Evolutionary conservation across 2,888 invertebrate species (phyloP).

Genomic region (Drosophila parthenogenetica): DNA sequence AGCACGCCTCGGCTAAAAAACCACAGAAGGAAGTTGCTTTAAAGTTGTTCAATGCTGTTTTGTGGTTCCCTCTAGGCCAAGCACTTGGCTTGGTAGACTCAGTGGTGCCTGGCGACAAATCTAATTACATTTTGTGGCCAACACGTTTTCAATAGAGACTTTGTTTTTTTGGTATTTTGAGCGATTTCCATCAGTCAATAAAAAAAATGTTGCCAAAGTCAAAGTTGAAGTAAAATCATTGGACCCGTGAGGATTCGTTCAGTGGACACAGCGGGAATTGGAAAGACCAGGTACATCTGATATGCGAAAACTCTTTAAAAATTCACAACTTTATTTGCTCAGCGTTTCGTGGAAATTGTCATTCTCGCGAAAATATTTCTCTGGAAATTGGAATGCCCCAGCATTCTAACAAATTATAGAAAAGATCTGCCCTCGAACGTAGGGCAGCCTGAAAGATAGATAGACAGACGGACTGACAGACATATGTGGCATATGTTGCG

Average conservation of each 20-base stretch:
- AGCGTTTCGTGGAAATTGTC: slow-evolving; percentile 73
- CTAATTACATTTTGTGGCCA: slow-evolving; percentile 80
- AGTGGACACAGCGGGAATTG: slow-evolving; percentile 67
- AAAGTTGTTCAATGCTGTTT: slow-evolving; percentile 16
- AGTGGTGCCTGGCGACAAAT: slow-evolving; percentile 49
- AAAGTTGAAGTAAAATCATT: slow-evolving; percentile 10
- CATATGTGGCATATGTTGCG: slow-evolving; percentile 49
- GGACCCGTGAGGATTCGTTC: slow-evolving; percentile 26
- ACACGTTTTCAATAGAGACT: slow-evolving; percentile 20
- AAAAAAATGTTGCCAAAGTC: slow-evolving; percentile 39
- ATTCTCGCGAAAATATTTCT: slow-evolving; percentile 69
- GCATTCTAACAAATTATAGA: slow-evolving; percentile 61
- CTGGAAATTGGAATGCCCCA: slow-evolving; percentile 72
- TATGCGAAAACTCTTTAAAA: slow-evolving; percentile 34
- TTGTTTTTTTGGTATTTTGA: slow-evolving; percentile 55
- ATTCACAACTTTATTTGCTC: slow-evolving; percentile 78
- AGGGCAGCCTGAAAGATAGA: background rate
- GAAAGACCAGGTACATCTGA: slow-evolving; percentile 61
- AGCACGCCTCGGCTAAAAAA: slow-evolving; percentile 65
- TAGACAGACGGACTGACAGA: background rate
- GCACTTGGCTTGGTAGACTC: slow-evolving; percentile 27
- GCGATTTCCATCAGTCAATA: slow-evolving; percentile 83
- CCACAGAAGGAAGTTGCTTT: slow-evolving; percentile 56
- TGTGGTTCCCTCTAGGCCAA: slow-evolving; percentile 28
- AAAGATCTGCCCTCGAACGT: slow-evolving; percentile 35